These are phyloP conservation scores for Myopa testacea DNA, from an alignment of 2,888 invertebrate genomes.

Conservation along the genomic window DNA sequence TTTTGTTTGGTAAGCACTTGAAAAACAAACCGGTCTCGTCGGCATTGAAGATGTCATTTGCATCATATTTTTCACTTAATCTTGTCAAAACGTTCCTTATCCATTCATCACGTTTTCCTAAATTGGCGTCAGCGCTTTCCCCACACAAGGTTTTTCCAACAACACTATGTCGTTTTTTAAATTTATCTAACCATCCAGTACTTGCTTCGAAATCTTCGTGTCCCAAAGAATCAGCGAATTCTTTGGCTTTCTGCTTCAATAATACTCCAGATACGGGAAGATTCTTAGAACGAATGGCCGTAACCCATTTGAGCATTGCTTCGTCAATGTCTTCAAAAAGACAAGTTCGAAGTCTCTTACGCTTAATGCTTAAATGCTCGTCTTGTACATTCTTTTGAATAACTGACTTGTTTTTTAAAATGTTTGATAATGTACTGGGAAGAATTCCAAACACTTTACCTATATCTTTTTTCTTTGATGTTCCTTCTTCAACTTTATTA, in stretches of 20 bases:
- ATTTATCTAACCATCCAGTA: conserved; percentile 33
- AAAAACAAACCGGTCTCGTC: conserved; percentile 57
- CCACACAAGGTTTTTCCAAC: conserved; percentile 38
- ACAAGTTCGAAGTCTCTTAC: conserved; percentile 35
- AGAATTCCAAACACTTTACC: not conserved
- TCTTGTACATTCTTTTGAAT: not conserved
- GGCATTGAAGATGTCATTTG: conserved; percentile 40
- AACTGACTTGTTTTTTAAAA: conserved; percentile 16
- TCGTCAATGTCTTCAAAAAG: conserved; percentile 37
- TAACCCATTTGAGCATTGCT: conserved; percentile 37
- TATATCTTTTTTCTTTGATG: conserved; percentile 11
- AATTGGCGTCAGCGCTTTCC: conserved; percentile 39
- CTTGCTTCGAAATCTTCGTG: conserved; percentile 33
- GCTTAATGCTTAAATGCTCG: not conserved
- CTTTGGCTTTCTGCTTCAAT: conserved; percentile 33
- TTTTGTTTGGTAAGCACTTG: conserved; percentile 54
- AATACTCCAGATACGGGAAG: conserved; percentile 36
- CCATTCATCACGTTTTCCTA: conserved; percentile 39
- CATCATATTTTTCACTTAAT: conserved; percentile 41
- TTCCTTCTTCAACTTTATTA: conserved; percentile 20
- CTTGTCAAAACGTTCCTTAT: conserved; percentile 39
- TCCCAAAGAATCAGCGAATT: not conserved
- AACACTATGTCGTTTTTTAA: conserved; percentile 40
- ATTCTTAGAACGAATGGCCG: conserved; percentile 35
- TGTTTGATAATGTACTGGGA: conserved; percentile 6